Base-by-base conservation (phyloP, 2,797 vertebrate genomes). In the Anguilla anguilla region DNA sequence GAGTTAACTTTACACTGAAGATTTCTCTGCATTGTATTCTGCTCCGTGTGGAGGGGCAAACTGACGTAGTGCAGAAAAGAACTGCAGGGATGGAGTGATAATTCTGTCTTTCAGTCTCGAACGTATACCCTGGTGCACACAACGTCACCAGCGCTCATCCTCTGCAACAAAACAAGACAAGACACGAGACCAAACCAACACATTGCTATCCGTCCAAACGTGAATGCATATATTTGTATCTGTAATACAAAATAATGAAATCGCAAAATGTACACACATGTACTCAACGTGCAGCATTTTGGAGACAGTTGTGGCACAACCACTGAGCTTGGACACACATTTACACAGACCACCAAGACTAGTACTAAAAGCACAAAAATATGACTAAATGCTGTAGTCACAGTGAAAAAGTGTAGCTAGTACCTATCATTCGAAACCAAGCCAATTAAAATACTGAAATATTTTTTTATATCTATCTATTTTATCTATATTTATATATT, bases 61-160 rank as follows among this genome's bases (percentile, higher is more conserved):
- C 91, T 49, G 83, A 84, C 43, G 13, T 0, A 17, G 39, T n/a
- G 61, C 2, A 25, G 49, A 79, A n/a, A 55, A 11, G 35, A 64
- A 35, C 84, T 11, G 1, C 55, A 59, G 85, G 31, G 15, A 84
- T 69, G 84, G 55, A 64, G 17, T 53, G 55, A 67, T 19, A 19
- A 25, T 39, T 39, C 6, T 25, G 74, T 82, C 43, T 86, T 88
- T 93, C 89, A 97, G 90, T 96, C 96, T 79, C 94, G 92, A 84
- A 96, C 49, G 25, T 97, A 97, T 89, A 96, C 94, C 86, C 96
- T 92, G 83, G 96, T 97, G 90, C 97, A 97, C 85, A 97, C 93
- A 0, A 96, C 91, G 0, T 97, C 95, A 0, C 96, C 95, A 0
- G 96, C 96, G 0, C 93, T 95, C 96, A 97, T 96, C 51, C 95